phyloP scores from a whole-genome alignment of 2,113 vertebrate genomes.

The Sphyrna mokarran region DNA sequence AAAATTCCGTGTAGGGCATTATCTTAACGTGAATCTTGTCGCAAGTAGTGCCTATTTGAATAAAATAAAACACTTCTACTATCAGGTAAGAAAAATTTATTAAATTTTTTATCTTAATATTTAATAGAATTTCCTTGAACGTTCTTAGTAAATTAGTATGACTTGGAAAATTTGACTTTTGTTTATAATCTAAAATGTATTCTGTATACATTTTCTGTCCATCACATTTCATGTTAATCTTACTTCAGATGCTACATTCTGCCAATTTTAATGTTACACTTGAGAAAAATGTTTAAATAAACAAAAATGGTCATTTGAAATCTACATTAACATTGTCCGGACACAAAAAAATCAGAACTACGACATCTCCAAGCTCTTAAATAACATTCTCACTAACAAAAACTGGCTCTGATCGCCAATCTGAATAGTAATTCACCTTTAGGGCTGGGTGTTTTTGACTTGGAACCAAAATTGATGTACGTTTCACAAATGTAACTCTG shows the following conservation, averaged over 20 bases:
- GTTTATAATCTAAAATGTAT: not conserved
- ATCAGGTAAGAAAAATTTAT: constrained; percentile 63
- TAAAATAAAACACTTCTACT: constrained; percentile 69
- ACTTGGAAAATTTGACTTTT: not conserved
- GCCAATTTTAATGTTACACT: not conserved
- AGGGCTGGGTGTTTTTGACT: not conserved
- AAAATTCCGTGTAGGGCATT: constrained; percentile 55
- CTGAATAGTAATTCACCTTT: not conserved
- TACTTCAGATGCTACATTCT: not conserved
- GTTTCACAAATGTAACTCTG: not conserved
- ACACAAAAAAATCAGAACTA: not conserved
- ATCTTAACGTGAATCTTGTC: constrained; percentile 58
- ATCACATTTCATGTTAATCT: not conserved
- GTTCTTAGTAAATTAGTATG: too few relatives aligned
- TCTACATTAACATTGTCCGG: not conserved
- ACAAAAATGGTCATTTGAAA: not conserved
- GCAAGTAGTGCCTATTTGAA: constrained; percentile 59
- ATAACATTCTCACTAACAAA: not conserved
- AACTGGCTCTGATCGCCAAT: not conserved
- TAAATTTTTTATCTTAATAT: not conserved
- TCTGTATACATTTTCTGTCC: not conserved
- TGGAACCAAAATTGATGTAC: not conserved
- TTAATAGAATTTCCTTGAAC: not conserved
- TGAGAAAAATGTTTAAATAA: not conserved
- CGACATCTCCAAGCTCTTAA: not conserved